Conservation (phyloP, 2,113 vertebrate genomes). For the Pionites leucogaster region DNA sequence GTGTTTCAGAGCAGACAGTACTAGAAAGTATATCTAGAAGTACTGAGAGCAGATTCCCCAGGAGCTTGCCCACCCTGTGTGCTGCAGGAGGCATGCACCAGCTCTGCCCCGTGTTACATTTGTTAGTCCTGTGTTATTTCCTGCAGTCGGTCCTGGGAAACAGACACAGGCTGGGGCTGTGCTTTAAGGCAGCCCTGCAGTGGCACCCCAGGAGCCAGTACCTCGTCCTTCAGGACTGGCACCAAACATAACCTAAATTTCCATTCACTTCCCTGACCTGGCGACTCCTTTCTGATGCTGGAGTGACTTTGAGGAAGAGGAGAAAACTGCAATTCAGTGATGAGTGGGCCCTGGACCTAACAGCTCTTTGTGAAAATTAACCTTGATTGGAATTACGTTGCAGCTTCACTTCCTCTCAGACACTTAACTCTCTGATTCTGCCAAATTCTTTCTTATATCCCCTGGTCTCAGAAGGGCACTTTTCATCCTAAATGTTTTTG, state of each 20-base stretch:
- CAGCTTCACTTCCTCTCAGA: background rate
- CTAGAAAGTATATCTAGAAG: too few species aligned
- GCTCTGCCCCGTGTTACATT: background rate
- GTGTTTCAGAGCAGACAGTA: background rate
- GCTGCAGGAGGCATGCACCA: background rate
- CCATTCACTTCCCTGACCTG: background rate
- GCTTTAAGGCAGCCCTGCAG: background rate
- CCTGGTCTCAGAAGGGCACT: background rate
- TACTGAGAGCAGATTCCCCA: background rate
- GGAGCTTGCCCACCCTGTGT: background rate
- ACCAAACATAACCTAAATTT: background rate
- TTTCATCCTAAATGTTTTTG: background rate
- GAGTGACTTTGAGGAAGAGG: background rate
- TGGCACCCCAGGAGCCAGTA: fast-evolving
- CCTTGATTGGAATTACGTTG: fast-evolving
- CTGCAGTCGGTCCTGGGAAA: background rate
- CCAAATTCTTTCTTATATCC: background rate
- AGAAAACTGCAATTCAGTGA: background rate
- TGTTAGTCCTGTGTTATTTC: background rate
- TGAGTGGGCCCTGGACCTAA: fast-evolving
- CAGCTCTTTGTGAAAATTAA: background rate
- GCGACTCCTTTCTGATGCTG: background rate
- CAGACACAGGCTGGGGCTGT: background rate
- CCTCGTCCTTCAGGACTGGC: background rate
- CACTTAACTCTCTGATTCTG: background rate